A percentile compares a stretch with the other conserved stretches of the same genome.
These are phyloP conservation scores for Pocillopora meandrina DNA, from an alignment of 92 coral and sea anemone genomes.

Conservation along the genomic window DNA sequence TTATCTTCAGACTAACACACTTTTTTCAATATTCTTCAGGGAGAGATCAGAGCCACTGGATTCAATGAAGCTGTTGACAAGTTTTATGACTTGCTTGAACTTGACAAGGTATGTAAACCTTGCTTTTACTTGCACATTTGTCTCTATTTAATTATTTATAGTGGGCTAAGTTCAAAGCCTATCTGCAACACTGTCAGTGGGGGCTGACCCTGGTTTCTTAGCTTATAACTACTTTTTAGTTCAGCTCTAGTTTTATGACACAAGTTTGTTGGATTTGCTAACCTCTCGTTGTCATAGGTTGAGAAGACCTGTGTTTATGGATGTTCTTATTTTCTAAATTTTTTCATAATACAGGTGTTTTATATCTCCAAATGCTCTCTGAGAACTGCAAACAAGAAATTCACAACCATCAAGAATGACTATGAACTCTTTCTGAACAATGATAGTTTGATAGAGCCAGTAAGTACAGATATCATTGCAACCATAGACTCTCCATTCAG, in stretches of 20 bases:
- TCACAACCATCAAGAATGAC: conserved; percentile 88
- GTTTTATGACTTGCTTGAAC: conserved; percentile 81
- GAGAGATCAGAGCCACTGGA: conserved; percentile 95
- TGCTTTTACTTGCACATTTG: not conserved
- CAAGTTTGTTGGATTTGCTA: too few species aligned
- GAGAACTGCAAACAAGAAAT: conserved; percentile 92
- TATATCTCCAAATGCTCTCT: conserved; percentile 84
- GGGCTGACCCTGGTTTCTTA: too few species aligned
- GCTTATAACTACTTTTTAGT: too few species aligned
- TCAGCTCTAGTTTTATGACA: too few species aligned
- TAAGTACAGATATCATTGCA: conserved; percentile 14
- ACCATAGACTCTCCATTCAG: not conserved
- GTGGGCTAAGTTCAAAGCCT: too few species aligned
- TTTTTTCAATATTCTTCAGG: conserved; percentile 40
- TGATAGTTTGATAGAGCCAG: conserved; percentile 83
- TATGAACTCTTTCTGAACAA: conserved; percentile 87
- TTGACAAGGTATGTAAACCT: conserved; percentile 72
- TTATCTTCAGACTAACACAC: too few species aligned
- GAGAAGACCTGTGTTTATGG: not conserved
- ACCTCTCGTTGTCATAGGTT: not conserved
- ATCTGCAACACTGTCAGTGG: not conserved
- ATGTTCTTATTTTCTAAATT: not conserved
- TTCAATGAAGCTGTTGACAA: conserved; percentile 93
- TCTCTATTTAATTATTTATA: too few species aligned
- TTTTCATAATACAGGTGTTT: conserved; percentile 63